These are phyloP conservation scores for Eucriotettix oculatus DNA, from an alignment of 2,888 invertebrate genomes.

Conservation along the genomic window DNA sequence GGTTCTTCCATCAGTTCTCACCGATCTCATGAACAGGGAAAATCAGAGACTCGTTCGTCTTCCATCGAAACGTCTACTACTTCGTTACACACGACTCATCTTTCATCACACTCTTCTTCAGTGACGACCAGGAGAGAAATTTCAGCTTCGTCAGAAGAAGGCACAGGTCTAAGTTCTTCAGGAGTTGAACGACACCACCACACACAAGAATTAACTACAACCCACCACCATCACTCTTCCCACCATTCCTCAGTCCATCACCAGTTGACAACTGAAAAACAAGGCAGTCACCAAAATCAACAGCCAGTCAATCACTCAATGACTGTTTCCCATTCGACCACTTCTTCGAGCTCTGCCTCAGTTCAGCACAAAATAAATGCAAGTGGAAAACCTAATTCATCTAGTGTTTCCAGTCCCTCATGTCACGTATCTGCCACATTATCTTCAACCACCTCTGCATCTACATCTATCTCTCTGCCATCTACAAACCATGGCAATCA, in stretches of 20 bases:
- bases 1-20: constrained; percentile 4
- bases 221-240: constrained; percentile 48
- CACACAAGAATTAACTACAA: constrained; percentile 46
- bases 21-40: constrained; percentile 5
- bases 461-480: constrained; percentile 34
- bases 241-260: constrained; percentile 25
- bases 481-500: constrained; percentile 42
- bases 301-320: constrained; percentile 19
- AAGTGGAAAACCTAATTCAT: constrained; percentile 2
- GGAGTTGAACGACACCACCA: constrained; percentile 21
- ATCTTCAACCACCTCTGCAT: constrained; percentile 27
- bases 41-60: constrained; percentile 20
- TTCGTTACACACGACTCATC: constrained; percentile 49
- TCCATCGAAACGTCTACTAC: constrained; percentile 42
- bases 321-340: constrained; percentile 50
- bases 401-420: constrained; percentile 16
- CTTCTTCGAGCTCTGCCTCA: constrained; percentile 47
- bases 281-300: constrained; percentile 1
- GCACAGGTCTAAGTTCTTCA: background rate
- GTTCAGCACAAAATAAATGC: constrained; percentile 42
- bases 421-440: constrained; percentile 36
- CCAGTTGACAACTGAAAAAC: constrained; percentile 10
- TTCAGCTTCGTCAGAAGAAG: constrained; percentile 4
- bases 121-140: constrained; percentile 27
- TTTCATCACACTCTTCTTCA: constrained; percentile 40